These are phyloP conservation scores for Melitaea cinxia DNA, from an alignment of 1,140 invertebrate species.

Conservation along the genomic window DNA sequence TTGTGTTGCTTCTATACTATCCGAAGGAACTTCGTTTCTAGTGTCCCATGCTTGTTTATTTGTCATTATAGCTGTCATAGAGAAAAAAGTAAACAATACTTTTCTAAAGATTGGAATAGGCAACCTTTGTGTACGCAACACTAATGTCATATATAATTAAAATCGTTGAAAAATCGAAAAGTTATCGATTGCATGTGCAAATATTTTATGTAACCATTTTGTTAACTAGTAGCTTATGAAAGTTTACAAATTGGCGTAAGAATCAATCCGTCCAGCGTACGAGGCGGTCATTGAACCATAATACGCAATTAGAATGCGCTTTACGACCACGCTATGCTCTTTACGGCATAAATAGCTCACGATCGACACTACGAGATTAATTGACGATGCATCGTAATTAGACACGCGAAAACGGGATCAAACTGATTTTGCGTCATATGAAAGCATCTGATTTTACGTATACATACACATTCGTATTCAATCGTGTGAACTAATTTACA, in stretches of 20 bases:
- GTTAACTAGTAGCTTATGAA: conserved; percentile 35
- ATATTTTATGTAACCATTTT: conserved; percentile 17
- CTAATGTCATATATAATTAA: no score
- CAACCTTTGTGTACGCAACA: no score
- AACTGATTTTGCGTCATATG: conserved; percentile 32
- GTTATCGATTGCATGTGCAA: conserved; percentile 9
- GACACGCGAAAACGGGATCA: conserved; percentile 37
- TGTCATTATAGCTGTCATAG: no score
- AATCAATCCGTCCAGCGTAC: conserved; percentile 51
- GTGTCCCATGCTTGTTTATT: no score
- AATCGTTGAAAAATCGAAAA: no score
- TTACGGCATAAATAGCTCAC: conserved; percentile 73
- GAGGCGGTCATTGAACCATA: conserved; percentile 72
- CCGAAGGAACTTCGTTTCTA: no score
- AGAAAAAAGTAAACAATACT: no score
- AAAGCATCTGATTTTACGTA: conserved; percentile 18
- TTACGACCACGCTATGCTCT: conserved; percentile 65
- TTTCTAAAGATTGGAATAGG: no score
- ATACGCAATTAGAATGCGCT: conserved; percentile 79
- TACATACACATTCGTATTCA: conserved; percentile 9
- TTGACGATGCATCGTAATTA: conserved; percentile 54
- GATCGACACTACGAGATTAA: conserved; percentile 64
- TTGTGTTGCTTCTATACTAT: no score
- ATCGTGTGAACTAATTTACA: conserved; percentile 8
- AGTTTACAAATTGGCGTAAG: conserved; percentile 65